Base-by-base conservation (phyloP, 2,113 vertebrate genomes). In the Craseonycteris thonglongyai region DNA sequence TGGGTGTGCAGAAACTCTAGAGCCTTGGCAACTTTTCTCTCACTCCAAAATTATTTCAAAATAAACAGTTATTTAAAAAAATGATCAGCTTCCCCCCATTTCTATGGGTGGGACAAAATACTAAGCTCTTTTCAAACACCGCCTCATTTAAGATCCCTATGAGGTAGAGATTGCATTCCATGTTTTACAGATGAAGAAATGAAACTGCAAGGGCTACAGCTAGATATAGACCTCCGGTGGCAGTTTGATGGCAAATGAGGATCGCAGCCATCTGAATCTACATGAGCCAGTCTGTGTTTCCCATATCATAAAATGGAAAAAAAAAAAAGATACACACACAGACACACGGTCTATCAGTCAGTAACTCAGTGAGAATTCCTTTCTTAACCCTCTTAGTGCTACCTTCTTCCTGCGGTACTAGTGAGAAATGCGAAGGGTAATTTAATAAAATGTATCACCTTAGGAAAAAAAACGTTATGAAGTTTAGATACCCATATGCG, bases 111-210 rank as follows among this genome's bases (percentile, higher is more conserved):
- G 13, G 14, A 28, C 14, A 18, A 51, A 4, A n/a, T 0, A 3
- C 35, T 14, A 30, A 81, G 68, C n/a, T 13, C 18, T 28, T 87
- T 28, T 45, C 11, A 33, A 49, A 42, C 51, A 42, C 1, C 6
- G 18, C 24, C 13, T 66, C 35, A 1, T 0, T 0, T 30, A 21
- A 59, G 14, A 7, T 59, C n/a, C 4, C 26, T 8, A 0, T 0
- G 69, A 54, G 28, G 40, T 8, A 15, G 3, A 21, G 28, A 4
- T 61, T 7, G 2, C 7, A 33, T 3, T 24, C 30, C 21, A 21
- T 1, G 0, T 45, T 13, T 35, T 19, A 79, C n/a, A 92, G 80
- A 58, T 14, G n/a, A 59, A 58, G 71, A 84, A 49, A 49, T 2
- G 15, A 3, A 18, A 24, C 71, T 19, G 8, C 35, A 1, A 74